Base-by-base conservation (phyloP, 2,797 vertebrate genomes). In the Halcyon leucocephala region DNA sequence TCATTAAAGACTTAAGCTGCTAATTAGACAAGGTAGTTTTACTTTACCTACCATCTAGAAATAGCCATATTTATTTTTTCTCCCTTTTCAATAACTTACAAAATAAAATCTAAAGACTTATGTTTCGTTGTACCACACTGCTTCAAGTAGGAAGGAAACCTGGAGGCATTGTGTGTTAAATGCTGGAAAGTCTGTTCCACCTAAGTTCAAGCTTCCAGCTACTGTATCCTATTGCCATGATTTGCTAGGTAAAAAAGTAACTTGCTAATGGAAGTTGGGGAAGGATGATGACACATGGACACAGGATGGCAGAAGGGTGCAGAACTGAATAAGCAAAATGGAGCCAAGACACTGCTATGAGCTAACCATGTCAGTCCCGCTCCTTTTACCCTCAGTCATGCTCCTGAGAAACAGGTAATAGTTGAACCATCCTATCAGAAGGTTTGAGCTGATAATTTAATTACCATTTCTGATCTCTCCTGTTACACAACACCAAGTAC, bases 1-100 rank as follows among this genome's bases (percentile, higher is more conserved):
- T 82, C 62, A 71, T 58, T 52, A 82, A 93, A 85, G 39, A 24
- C 12, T 60, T 86, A 79, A 82, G n/a, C 19, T 55, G 41, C 25
- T 73, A 66, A 79, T 49, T 70, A 82, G 33, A 57, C 14, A 17
- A 41, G 14, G 37, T 4, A 51, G 19, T 55, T 89, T 81, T 72
- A 65, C 12, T 84, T 84, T 28, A 58, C 18, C 22, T 44, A 72
- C 13, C 20, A 22, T 48, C 37, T 4, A 86, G 49, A 91, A 82
- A 82, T 29, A 83, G 25, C 1, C 5, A 10, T 31, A 28, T 21
- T 21, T 91, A 22, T 31, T 54, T 90, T 84, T 81, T 73, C 20
- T 76, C 24, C 19, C 52, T 89, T 81, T 90, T 73, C 65, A 77
- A 57, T 66, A 80, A 57, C 11, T 52, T 81, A 62, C 1, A 37